Evolutionary conservation across 2,113 vertebrate species (phyloP).

Genomic region (Campylomormyrus tamandua): DNA sequence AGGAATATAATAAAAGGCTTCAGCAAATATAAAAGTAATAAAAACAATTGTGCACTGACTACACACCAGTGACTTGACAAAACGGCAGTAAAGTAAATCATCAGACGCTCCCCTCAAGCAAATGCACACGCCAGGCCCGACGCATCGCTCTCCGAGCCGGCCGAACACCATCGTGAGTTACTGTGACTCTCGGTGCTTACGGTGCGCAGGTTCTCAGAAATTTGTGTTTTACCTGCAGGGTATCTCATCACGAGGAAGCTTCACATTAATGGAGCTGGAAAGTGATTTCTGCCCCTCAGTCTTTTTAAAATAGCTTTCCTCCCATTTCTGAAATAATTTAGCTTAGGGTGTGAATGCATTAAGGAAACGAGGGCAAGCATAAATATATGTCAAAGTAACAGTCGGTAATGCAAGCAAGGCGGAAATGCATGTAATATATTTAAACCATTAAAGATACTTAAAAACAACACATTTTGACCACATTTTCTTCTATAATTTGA

Average conservation of each 20-base stretch:
- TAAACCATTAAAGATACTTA: neutral
- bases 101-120: neutral
- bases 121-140: neutral
- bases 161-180: neutral
- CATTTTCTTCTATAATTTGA: neutral
- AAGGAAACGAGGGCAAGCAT: neutral
- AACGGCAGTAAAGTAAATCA: constrained; percentile 18
- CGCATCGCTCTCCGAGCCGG: neutral
- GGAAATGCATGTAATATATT: neutral
- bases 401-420: neutral
- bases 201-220: neutral
- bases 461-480: neutral
- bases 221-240: constrained; percentile 2
- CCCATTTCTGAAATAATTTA: neutral
- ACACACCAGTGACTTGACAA: neutral
- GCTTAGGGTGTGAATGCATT: neutral
- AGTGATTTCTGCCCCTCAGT: constrained; percentile 8
- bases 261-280: constrained; percentile 13
- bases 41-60: neutral
- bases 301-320: neutral
- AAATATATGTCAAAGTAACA: neutral
- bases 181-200: neutral
- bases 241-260: neutral
- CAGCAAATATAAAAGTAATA: constrained; percentile 9
- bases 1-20: neutral